Conservation (phyloP, 2,113 vertebrate genomes). For the Elaphurus davidianus region DNA sequence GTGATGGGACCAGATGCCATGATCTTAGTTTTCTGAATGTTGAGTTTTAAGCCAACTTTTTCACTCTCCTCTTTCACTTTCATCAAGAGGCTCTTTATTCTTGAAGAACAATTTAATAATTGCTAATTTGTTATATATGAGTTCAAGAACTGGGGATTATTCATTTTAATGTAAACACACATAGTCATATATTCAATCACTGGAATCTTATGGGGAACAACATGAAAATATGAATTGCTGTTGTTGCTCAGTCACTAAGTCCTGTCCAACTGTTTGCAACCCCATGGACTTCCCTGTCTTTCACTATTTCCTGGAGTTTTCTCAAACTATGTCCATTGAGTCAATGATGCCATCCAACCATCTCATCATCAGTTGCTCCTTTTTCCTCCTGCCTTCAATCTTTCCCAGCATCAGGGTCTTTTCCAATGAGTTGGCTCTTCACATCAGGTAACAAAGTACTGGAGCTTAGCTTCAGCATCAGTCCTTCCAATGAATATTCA, state of each 20-base stretch:
- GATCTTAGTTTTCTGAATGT: background rate
- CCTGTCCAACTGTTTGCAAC: background rate
- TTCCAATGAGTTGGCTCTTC: background rate
- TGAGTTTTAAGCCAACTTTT: background rate
- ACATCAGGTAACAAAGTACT: background rate
- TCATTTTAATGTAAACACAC: background rate
- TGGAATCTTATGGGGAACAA: background rate
- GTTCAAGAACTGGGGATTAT: background rate
- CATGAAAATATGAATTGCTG: background rate
- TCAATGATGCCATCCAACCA: background rate
- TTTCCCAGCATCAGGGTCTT: background rate
- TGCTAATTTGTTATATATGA: background rate
- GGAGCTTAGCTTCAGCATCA: background rate
- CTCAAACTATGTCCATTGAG: background rate
- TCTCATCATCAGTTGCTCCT: background rate
- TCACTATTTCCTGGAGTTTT: background rate
- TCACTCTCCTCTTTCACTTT: background rate
- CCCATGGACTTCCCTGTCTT: background rate
- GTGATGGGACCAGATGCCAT: background rate
- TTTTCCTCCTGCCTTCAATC: background rate
- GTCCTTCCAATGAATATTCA: background rate
- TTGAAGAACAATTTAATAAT: background rate
- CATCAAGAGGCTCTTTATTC: background rate
- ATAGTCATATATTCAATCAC: background rate
- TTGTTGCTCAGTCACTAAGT: background rate